Evolutionary conservation across 53 echinoderm and acorn worm species (phyloP), one percentile per base, ranked within the genome.

Genomic region (Temnopleurus reevesii): DNA sequence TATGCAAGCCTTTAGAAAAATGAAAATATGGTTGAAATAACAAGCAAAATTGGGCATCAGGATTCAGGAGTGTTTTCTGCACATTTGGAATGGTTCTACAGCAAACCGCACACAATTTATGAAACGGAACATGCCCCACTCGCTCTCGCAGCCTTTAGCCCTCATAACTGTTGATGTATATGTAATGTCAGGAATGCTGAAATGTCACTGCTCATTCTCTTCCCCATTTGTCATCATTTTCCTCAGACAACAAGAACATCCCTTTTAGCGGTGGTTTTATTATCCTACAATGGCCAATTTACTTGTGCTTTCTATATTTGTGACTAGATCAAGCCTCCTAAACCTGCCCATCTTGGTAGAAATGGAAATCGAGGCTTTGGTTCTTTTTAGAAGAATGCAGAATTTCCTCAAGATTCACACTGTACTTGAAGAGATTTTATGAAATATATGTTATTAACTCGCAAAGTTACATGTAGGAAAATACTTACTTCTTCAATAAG

Each of bases 161-260:
- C 46, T 79, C 79, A 79, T 79, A 79, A 49, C 46, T 79, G 79
- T 79, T 79, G 79, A 79, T 79, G 79, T 79, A 79, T 79, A 46
- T 46, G 79, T 47, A 46, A 79, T 79, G 79, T 13, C 27, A 47
- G 79, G 79, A 79, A 79, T 79, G 49, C 79, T 2, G 18, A 41
- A 15, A 47, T 79, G 79, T 79, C 79, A 79, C 4, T 46, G 17
- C 79, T 49, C 30, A 49, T 79, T 79, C 49, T 79, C 49, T 46
- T 23, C 21, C 71, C 71, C 41, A 41, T 71, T 71, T 41, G 71
- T 71, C 71, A 71, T 23, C 71, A 29, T 63, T 33, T 63, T 33
- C 33, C 31, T 49, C 33, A 49, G 1, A 8, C 25, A 1, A 28
- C 2, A 28, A 33, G 63, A 63, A 63, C 63, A 63, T 63, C 4